Conservation (phyloP, 2,113 vertebrate species). For the Prietella phreatophila region DNA sequence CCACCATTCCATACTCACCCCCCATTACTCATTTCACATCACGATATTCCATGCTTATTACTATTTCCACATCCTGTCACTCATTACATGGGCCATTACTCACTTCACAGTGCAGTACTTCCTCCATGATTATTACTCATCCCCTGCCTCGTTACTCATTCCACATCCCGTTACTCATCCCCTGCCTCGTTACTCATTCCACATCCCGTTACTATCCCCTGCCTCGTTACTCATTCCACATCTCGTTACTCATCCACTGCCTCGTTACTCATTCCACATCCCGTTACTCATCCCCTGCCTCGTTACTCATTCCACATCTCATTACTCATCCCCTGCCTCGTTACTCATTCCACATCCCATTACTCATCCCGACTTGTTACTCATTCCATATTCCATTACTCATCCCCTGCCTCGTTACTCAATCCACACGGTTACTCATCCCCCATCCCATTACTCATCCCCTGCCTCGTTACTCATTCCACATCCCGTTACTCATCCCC, state of each 20-base stretch:
- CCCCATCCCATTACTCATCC: too few relatives aligned
- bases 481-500: too few relatives aligned
- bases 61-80: not conserved
- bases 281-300: not conserved
- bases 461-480: too few relatives aligned
- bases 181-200: not conserved
- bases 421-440: too few relatives aligned
- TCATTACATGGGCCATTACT: not conserved
- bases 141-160: not conserved
- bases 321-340: not conserved
- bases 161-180: not conserved
- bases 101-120: not conserved
- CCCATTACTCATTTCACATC: not conserved
- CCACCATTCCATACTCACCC: not conserved
- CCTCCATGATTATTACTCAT: not conserved
- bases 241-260: not conserved
- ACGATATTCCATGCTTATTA: not conserved
- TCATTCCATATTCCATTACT: too few relatives aligned
- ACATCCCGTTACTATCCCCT: accelerated
- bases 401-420: too few relatives aligned
- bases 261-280: not conserved
- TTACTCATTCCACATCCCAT: not conserved
- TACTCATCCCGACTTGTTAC: too few relatives aligned
- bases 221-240: not conserved
- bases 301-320: not conserved